A percentile compares a stretch with the other conserved stretches of the same genome.
phyloP scores from a whole-genome alignment of 2,797 vertebrate genomes.

The Thamnophis elegans region DNA sequence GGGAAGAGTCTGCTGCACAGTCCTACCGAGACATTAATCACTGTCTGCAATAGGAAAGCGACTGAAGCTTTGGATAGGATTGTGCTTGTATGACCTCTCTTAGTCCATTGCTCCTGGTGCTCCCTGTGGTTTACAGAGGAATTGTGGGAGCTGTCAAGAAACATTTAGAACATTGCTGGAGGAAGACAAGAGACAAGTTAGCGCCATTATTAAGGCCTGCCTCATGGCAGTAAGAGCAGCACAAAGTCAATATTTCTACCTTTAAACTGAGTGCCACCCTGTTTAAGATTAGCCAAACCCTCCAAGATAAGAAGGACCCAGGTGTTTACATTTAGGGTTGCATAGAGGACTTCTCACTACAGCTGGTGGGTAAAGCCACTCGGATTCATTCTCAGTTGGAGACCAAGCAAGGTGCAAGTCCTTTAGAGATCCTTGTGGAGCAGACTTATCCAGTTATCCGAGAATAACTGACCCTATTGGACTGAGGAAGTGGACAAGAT shows the following conservation, averaged over 20 bases:
- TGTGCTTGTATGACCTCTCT: not conserved
- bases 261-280: not conserved
- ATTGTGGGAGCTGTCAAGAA: not conserved
- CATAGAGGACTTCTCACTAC: not conserved
- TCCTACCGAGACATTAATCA: not conserved
- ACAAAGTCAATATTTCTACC: not conserved
- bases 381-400: not conserved
- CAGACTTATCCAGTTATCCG: not conserved
- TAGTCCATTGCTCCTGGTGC: not conserved
- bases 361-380: not conserved
- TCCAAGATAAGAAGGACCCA: not conserved
- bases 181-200: not conserved
- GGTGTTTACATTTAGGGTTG: not conserved
- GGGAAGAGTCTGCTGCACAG: not conserved
- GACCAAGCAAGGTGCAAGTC: not conserved
- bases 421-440: not conserved
- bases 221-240: not conserved
- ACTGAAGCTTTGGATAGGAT: not conserved
- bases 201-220: not conserved
- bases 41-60: not conserved
- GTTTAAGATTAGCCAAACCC: not conserved
- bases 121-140: not conserved
- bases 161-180: not conserved
- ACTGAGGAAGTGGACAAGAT: not conserved
- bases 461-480: not conserved